A percentile compares a stretch with the other conserved stretches of the same genome.
Evolutionary conservation across 2,113 vertebrate species (phyloP).

Genomic region (Charina bottae): DNA sequence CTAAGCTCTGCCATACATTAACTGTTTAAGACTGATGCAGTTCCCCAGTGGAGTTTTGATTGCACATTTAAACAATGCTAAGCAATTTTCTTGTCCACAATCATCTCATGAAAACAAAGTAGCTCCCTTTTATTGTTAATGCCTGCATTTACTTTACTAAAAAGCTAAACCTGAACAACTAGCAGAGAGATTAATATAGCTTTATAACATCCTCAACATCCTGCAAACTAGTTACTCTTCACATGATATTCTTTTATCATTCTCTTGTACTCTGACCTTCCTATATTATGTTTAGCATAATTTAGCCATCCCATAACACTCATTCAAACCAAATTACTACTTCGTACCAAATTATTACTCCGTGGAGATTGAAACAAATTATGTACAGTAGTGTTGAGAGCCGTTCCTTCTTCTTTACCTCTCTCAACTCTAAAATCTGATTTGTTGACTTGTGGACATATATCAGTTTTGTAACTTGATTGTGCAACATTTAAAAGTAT

Average conservation of each 20-base stretch:
- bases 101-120: constrained; percentile 13
- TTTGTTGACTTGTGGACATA: too few relatives aligned
- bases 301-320: not conserved
- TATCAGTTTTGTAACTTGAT: not conserved
- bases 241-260: not conserved
- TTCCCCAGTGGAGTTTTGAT: constrained; percentile 16
- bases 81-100: constrained; percentile 14
- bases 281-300: not conserved
- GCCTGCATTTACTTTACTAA: not conserved
- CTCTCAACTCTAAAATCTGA: not conserved
- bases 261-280: not conserved
- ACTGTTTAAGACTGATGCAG: constrained; percentile 22
- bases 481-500: not conserved
- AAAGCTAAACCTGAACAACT: not conserved
- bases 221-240: not conserved
- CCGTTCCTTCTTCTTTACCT: not conserved
- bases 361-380: not conserved
- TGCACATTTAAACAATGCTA: constrained; percentile 16
- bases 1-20: constrained; percentile 23
- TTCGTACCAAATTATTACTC: not conserved
- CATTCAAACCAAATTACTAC: not conserved
- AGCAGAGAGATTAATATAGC: not conserved
- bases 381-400: not conserved
- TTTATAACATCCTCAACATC: not conserved
- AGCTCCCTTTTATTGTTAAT: constrained; percentile 15